Evolutionary conservation across 2,113 vertebrate species (phyloP).

Genomic region (Mixornis gularis): DNA sequence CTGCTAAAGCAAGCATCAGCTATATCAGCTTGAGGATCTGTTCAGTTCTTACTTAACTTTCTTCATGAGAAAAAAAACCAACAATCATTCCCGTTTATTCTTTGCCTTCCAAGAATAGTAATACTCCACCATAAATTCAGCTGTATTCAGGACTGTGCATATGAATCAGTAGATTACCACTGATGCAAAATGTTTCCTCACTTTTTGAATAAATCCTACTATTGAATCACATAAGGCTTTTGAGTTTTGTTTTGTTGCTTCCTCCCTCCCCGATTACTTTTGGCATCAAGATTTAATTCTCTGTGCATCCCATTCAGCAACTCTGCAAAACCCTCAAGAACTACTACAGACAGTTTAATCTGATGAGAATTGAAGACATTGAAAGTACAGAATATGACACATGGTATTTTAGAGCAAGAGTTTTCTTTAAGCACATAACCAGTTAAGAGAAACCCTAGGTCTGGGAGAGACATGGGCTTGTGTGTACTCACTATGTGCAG

Average conservation of each 20-base stretch:
- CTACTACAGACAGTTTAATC: not conserved
- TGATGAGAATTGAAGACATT: not conserved
- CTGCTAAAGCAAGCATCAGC: not conserved
- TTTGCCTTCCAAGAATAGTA: conserved; percentile 39
- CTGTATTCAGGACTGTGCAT: not conserved
- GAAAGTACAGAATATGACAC: not conserved
- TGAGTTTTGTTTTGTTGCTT: not conserved
- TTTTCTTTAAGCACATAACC: not conserved
- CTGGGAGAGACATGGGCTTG: not conserved
- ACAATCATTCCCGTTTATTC: not conserved
- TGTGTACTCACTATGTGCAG: conserved; percentile 90
- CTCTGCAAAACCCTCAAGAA: not conserved
- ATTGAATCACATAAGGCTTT: not conserved
- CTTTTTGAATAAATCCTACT: not conserved
- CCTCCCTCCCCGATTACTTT: not conserved
- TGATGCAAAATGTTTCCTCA: conserved; percentile 35
- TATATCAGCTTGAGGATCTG: not conserved
- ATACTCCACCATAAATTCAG: not conserved
- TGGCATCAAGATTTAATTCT: not conserved
- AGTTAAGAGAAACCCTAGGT: not conserved
- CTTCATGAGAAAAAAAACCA: not conserved
- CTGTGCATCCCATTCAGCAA: not conserved
- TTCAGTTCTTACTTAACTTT: not conserved
- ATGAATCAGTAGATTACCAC: conserved; percentile 43
- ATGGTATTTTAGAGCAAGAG: not conserved